phyloP scores from a whole-genome alignment of 2,797 vertebrate species.

The Rhadinocentrus ornatus region DNA sequence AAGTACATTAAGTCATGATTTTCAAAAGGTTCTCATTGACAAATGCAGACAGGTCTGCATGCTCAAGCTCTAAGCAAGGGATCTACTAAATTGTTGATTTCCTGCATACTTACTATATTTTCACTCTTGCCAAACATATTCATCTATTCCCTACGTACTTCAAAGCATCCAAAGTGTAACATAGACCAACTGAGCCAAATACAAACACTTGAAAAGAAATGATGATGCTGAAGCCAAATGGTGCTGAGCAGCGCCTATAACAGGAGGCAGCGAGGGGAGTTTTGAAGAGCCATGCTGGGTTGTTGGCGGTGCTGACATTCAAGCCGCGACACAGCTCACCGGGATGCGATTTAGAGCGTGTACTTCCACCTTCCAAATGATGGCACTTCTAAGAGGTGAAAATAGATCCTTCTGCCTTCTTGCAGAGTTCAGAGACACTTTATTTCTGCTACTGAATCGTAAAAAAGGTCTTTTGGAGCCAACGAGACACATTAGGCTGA shows the following conservation, averaged over 20 bases:
- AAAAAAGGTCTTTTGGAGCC: slow-evolving; percentile 53
- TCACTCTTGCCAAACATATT: slow-evolving; percentile 58
- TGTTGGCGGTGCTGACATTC: slow-evolving; percentile 68
- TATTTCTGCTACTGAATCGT: slow-evolving; percentile 58
- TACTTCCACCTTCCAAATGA: slow-evolving; percentile 75
- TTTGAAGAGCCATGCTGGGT: slow-evolving; percentile 73
- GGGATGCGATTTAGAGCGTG: slow-evolving; percentile 68
- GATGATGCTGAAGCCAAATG: slow-evolving; percentile 62
- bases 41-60: slow-evolving; percentile 31
- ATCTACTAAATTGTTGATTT: slow-evolving; percentile 68
- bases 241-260: slow-evolving; percentile 52
- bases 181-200: slow-evolving; percentile 64
- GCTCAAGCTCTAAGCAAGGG: slow-evolving; percentile 49
- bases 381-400: slow-evolving; percentile 74
- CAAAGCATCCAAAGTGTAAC: slow-evolving; percentile 68
- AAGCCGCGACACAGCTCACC: slow-evolving; percentile 66
- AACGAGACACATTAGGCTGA: slow-evolving; percentile 49
- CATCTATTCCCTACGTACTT: slow-evolving; percentile 69
- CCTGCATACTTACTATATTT: slow-evolving; percentile 57
- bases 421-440: slow-evolving; percentile 65
- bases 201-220: slow-evolving; percentile 68
- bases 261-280: slow-evolving; percentile 61
- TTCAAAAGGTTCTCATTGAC: slow-evolving; percentile 42
- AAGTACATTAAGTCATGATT: slow-evolving; percentile 25
- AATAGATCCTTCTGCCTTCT: slow-evolving; percentile 74